Evolutionary conservation across 2,797 vertebrate genomes (phyloP), one percentile per base, ranked within the genome.

Genomic region (Ispidina picta): DNA sequence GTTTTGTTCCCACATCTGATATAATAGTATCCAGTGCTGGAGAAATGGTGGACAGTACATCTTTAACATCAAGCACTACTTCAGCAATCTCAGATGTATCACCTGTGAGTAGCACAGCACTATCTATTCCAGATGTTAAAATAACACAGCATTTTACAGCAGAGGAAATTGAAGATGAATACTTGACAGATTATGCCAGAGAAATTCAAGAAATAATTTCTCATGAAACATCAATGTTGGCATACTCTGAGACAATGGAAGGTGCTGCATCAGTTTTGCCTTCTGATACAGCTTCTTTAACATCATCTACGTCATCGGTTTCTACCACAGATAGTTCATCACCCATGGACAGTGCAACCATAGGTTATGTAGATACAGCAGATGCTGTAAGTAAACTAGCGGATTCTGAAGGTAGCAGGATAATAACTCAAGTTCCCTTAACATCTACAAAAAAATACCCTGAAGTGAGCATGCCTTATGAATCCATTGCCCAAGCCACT

Each of bases 111-210:
- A 98, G 98, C 79, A 62, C 98, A 91, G 97, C 98, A 44, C 98
- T 98, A 82, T 98, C 99, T 65, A 99, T 99, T 97, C 99, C 99
- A 91, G 99, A 99, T 96, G 98, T 99, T 88, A 99, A 98, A 97
- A 99, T 99, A 97, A 99, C 99, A 31, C 99, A 99, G 82, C 99
- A 99, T 96, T 99, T 99, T 93, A 99, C 99, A 94, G 96, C 98
- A 85, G 99, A 99, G 96, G 99, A 99, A 90, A 98, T 98, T 86
- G 99, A 99, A 95, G 98, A 99, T 93, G 99, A 99, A 92, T 97
- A 97, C 64, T 79, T 97, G 86, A 97, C 98, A 97, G 96, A 98
- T 97, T 98, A 98, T 97, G 96, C 96, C 59, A 96, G 95, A 94
- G 98, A 98, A 95, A 97, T 98, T 95, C 97, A 98, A 75, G 98